Base-by-base conservation (phyloP, 2,888 invertebrate genomes). In the Agapostemon virescens region DNA sequence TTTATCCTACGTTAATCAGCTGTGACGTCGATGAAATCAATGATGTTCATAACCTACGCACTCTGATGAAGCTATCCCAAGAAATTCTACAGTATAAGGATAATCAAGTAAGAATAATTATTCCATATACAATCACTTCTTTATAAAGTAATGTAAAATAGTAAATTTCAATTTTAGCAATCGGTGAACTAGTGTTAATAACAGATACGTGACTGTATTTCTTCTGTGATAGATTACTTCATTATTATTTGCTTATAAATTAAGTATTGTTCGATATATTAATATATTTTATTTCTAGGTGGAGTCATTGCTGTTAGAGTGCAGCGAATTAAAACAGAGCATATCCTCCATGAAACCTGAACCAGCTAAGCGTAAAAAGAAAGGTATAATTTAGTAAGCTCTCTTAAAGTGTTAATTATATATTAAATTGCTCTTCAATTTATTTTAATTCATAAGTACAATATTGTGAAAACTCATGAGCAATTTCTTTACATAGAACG, bases 51-150 rank as follows among this genome's bases (percentile, higher is more conserved):
- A 94, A 95, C 89, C 93, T 95, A 70, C 94, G 94, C 90, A 93
- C 93, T 7, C 91, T 96, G 33, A 94, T 95, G 88, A 93, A 94
- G 89, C 91, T 96, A 4, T 93, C 95, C n/a, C 95, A 96, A 90
- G 95, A 95, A 92, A 94, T 96, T 87, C 90, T 96, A 67, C 95
- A 95, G 88, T 95, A 94, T 85, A 96, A 96, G 93, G 95, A 94
- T 80, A 95, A 95, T 92, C 96, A 96, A 94, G 95, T 95, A 93
- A 73, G 61, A 52, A 71, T n/a, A 68, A 70, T 49, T 42, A 74
- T 83, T 73, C 13, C 20, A 26, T n/a, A 69, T 70, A n/a, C n/a
- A n/a, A n/a, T n/a, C n/a, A n/a, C n/a, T n/a, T n/a, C n/a, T n/a
- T n/a, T n/a, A n/a, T n/a, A n/a, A n/a, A n/a, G n/a, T n/a, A n/a